phyloP scores from a whole-genome alignment of 1,140 invertebrate genomes.

The Drosophila rhopaloa region DNA sequence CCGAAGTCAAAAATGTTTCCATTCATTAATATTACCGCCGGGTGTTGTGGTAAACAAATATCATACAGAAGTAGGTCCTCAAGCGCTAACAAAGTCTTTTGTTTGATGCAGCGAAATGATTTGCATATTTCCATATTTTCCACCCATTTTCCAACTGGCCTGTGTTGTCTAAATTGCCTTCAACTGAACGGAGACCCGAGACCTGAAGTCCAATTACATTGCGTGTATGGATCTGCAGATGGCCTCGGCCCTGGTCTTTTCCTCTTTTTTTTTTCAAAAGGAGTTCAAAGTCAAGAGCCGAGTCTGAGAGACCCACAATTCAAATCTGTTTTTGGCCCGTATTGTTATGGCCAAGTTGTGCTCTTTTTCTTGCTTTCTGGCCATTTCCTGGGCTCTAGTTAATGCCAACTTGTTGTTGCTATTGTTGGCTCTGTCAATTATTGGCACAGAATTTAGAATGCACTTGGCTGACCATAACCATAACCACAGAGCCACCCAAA shows the following conservation, averaged over 20 bases:
- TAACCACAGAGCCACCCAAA: conserved; percentile 76
- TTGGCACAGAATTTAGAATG: conserved; percentile 75
- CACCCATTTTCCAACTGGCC: conserved; percentile 6
- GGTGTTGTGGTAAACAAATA: neutral
- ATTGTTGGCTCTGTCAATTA: conserved; percentile 73
- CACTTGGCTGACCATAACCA: conserved; percentile 55
- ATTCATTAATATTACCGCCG: conserved; percentile 26
- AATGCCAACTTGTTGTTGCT: conserved; percentile 36
- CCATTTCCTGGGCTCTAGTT: conserved; percentile 49
- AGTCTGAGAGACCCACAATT: conserved; percentile 65
- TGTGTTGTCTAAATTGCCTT: conserved; percentile 54
- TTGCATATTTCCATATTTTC: conserved; percentile 80
- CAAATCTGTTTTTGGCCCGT: conserved; percentile 71
- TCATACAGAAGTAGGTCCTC: conserved; percentile 16
- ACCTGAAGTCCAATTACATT: conserved; percentile 69
- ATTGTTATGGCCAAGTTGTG: conserved; percentile 60
- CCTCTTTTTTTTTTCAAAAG: conserved; percentile 5
- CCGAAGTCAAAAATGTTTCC: conserved; percentile 1
- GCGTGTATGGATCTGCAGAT: conserved; percentile 48
- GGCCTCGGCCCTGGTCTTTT: conserved; percentile 11
- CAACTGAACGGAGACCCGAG: conserved; percentile 13
- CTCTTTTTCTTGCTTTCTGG: conserved; percentile 31
- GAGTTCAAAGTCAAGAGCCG: conserved; percentile 75
- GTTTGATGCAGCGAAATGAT: conserved; percentile 69
- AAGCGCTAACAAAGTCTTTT: conserved; percentile 61